phyloP scores from a whole-genome alignment of 2,113 vertebrate species.

The Tyto alba region DNA sequence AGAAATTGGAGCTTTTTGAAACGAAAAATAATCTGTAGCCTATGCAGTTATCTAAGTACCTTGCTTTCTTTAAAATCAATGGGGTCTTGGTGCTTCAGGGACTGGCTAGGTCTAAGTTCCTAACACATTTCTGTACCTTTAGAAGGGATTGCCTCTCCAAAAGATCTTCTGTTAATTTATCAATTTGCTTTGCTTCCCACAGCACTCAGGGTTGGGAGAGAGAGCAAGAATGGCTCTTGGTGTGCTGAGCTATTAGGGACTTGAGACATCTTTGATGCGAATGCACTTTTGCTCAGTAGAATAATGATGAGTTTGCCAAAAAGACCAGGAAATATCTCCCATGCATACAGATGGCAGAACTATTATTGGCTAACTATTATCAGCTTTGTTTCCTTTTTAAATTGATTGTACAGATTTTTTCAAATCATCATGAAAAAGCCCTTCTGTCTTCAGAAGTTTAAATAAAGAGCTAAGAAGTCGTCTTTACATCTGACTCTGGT shows the following conservation, averaged over 20 bases:
- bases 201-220: not conserved
- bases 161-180: not conserved
- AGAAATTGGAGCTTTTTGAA: not conserved
- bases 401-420: not conserved
- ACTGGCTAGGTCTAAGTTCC: not conserved
- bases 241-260: not conserved
- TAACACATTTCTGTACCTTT: not conserved
- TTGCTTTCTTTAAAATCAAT: not conserved
- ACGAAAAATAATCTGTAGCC: not conserved
- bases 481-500: not conserved
- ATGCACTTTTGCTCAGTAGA: constrained; percentile 17
- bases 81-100: not conserved
- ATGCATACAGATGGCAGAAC: constrained; percentile 25
- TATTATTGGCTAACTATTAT: not conserved
- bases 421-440: not conserved
- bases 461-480: not conserved
- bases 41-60: not conserved
- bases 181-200: not conserved
- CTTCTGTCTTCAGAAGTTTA: not conserved
- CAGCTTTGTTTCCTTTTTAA: not conserved
- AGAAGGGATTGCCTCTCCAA: not conserved
- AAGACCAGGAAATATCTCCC: constrained; percentile 40
- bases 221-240: not conserved
- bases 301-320: constrained; percentile 43
- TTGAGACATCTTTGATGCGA: not conserved